A percentile compares a stretch with the other conserved stretches of the same genome.
phyloP scores from a whole-genome alignment of 2,888 invertebrate species.

The Lepidocyrtinus sp. region DNA sequence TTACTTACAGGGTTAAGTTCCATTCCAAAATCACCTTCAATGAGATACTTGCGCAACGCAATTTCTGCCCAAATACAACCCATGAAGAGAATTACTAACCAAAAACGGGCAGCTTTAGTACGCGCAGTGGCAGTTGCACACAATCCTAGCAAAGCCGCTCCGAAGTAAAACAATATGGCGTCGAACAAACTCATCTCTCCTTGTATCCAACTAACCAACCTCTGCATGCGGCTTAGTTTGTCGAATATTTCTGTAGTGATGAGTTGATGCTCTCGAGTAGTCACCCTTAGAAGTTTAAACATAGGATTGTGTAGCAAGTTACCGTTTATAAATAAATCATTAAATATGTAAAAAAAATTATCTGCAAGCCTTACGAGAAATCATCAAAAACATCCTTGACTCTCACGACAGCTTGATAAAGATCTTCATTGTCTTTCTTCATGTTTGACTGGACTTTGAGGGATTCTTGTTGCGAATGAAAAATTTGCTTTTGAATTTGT shows the following conservation, averaged over 20 bases:
- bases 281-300: too few species aligned
- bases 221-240: constrained; percentile 76
- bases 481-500: constrained; percentile 74
- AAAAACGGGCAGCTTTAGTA: constrained; percentile 76
- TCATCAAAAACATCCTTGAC: constrained; percentile 72
- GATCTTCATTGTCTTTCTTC: constrained; percentile 71
- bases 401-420: constrained; percentile 71
- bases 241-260: constrained; percentile 76
- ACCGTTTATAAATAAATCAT: too few species aligned
- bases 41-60: constrained; percentile 64
- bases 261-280: constrained; percentile 76
- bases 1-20: constrained; percentile 57
- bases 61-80: constrained; percentile 72
- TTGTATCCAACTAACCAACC: constrained; percentile 74
- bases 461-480: constrained; percentile 73
- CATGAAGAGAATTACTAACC: constrained; percentile 75
- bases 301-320: too few species aligned
- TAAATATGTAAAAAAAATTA: background rate
- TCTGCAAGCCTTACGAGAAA: constrained; percentile 70
- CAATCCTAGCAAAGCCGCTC: constrained; percentile 75
- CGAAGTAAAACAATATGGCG: constrained; percentile 77
- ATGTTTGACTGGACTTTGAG: constrained; percentile 72
- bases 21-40: background rate
- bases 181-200: constrained; percentile 80
- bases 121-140: constrained; percentile 76